phyloP scores from a whole-genome alignment of 2,797 vertebrate genomes.

The Anguilla megastoma region DNA sequence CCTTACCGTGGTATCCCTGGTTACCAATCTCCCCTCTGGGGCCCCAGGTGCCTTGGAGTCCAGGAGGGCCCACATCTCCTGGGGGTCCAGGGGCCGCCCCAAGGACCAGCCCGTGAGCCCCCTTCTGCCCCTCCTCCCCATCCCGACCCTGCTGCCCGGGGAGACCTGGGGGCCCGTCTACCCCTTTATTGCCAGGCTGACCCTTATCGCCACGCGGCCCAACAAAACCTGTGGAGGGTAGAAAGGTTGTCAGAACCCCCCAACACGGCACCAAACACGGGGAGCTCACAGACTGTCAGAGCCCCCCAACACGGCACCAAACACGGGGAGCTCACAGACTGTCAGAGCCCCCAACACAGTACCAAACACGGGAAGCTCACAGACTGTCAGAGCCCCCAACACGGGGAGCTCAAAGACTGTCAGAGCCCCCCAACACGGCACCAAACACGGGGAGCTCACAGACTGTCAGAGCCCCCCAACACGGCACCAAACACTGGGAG shows the following conservation, averaged over 20 bases:
- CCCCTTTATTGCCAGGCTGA: conserved; percentile 74
- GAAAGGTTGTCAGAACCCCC: not conserved
- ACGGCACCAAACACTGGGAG: too few relatives aligned
- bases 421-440: too few relatives aligned
- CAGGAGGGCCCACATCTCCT: conserved; percentile 79
- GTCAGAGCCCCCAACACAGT: too few relatives aligned
- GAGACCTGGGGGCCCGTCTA: conserved; percentile 70
- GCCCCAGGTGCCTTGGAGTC: conserved; percentile 78
- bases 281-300: too few relatives aligned
- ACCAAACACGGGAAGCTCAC: too few relatives aligned
- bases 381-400: too few relatives aligned
- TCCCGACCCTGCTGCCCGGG: conserved; percentile 71
- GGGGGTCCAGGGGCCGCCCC: conserved; percentile 77
- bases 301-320: too few relatives aligned
- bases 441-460: too few relatives aligned
- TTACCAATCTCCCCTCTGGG: conserved; percentile 73
- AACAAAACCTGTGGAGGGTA: conserved; percentile 75
- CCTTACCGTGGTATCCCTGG: conserved; percentile 78
- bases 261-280: too few relatives aligned
- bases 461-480: too few relatives aligned
- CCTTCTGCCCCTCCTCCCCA: conserved; percentile 77
- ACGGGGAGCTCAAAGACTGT: too few relatives aligned
- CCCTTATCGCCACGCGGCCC: conserved; percentile 85
- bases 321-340: too few relatives aligned
- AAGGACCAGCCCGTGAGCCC: conserved; percentile 81